Evolutionary conservation across 2,888 invertebrate species (phyloP).

Genomic region (Philereme vetulata): DNA sequence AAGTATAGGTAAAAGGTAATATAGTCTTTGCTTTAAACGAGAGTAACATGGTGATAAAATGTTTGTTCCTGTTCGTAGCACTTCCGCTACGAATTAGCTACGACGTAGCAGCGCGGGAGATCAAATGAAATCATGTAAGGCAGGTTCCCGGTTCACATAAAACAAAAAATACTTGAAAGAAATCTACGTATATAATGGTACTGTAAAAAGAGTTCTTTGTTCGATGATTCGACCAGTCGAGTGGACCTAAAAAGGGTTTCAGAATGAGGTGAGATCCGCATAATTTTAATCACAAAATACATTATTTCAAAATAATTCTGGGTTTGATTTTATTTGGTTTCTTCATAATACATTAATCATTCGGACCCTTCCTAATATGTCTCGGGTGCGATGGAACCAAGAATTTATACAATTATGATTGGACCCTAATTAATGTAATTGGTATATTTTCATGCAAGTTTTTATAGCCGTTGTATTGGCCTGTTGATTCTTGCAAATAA

Average conservation of each 20-base stretch:
- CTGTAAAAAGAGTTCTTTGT: too few species aligned
- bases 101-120: conserved; percentile 43
- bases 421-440: conserved; percentile 54
- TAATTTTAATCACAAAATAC: conserved; percentile 38
- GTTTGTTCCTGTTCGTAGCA: conserved; percentile 38
- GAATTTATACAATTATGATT: conserved; percentile 43
- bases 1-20: too few species aligned
- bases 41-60: conserved; percentile 3
- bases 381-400: conserved; percentile 31
- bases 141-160: too few species aligned
- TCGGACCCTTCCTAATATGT: conserved; percentile 43
- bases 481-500: conserved; percentile 27
- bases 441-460: conserved; percentile 40
- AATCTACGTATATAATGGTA: too few species aligned
- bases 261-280: conserved; percentile 27
- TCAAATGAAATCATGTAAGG: too few species aligned
- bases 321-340: conserved; percentile 35
- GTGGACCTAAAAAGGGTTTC: conserved; percentile 9
- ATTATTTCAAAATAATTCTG: conserved; percentile 35
- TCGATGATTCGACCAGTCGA: too few species aligned
- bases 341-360: conserved; percentile 40
- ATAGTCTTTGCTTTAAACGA: neutral
- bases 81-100: conserved; percentile 40
- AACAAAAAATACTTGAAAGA: too few species aligned
- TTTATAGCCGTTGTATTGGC: conserved; percentile 30